Conservation (phyloP, 2,888 invertebrate genomes). For the Rambutsinella grinnellia region DNA sequence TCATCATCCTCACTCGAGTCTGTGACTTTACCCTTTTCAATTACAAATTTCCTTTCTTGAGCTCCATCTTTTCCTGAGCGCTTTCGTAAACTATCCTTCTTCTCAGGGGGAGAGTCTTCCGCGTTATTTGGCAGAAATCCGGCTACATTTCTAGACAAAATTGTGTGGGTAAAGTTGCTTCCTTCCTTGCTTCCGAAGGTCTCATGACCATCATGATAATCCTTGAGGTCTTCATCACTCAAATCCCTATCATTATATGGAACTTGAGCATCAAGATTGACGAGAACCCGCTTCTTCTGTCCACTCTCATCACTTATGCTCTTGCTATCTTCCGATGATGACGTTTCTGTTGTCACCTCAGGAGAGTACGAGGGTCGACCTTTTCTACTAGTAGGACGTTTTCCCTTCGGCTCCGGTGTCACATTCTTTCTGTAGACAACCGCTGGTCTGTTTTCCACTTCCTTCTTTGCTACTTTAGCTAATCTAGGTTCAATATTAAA, state of each 20-base stretch:
- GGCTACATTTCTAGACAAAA: constrained; percentile 35
- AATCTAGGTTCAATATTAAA: constrained; percentile 19
- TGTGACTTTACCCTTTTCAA: constrained; percentile 30
- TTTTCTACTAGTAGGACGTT: background rate
- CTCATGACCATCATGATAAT: constrained; percentile 44
- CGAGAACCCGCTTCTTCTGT: constrained; percentile 18
- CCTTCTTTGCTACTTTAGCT: constrained; percentile 10
- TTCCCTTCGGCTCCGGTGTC: background rate
- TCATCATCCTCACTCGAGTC: background rate
- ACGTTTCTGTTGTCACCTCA: background rate
- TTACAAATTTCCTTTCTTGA: constrained; percentile 4
- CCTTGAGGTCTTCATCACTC: constrained; percentile 38
- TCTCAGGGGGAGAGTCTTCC: background rate
- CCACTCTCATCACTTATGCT: constrained; percentile 7
- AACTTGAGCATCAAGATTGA: constrained; percentile 25
- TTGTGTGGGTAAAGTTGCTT: constrained; percentile 38
- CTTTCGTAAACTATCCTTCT: background rate
- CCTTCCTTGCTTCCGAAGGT: constrained; percentile 47
- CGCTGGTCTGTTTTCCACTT: constrained; percentile 3
- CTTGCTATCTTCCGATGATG: constrained; percentile 4
- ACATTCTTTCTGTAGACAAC: constrained; percentile 10
- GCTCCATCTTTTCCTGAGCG: background rate
- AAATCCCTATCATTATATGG: constrained; percentile 33
- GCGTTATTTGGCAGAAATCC: constrained; percentile 30
- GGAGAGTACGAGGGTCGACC: too few species aligned